Conservation (phyloP, 2,888 invertebrate genomes). For the Dinocampus coccinellae region DNA sequence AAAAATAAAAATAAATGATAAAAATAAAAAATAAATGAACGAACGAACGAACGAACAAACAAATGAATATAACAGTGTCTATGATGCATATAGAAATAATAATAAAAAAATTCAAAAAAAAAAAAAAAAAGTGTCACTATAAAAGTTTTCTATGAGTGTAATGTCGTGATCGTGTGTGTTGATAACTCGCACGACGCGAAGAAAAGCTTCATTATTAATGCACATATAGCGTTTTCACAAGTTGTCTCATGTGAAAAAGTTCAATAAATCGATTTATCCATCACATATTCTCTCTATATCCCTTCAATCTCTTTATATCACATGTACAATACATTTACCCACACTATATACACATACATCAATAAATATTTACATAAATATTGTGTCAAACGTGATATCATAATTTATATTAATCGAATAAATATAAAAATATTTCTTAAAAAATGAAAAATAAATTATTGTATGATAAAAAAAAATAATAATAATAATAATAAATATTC, state of each 20-base stretch:
- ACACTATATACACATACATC: neutral
- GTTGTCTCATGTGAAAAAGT: neutral
- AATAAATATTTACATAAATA: too few relatives aligned
- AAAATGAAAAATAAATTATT: too few relatives aligned
- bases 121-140: constrained; percentile 12
- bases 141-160: constrained; percentile 12
- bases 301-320: neutral
- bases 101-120: neutral
- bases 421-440: too few relatives aligned
- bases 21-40: too few relatives aligned
- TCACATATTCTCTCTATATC: neutral
- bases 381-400: too few relatives aligned
- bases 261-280: constrained; percentile 20
- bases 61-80: neutral
- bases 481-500: too few relatives aligned
- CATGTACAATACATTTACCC: neutral
- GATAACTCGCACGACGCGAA: neutral
- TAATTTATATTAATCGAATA: too few relatives aligned
- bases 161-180: neutral
- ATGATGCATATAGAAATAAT: neutral
- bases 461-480: too few relatives aligned
- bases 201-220: constrained; percentile 19
- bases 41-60: neutral
- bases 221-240: neutral
- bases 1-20: too few relatives aligned